Percentiles rank a stretch among this genome's conserved stretches.
phyloP scores from a whole-genome alignment of 2,113 vertebrate genomes.

The Malurus melanocephalus region DNA sequence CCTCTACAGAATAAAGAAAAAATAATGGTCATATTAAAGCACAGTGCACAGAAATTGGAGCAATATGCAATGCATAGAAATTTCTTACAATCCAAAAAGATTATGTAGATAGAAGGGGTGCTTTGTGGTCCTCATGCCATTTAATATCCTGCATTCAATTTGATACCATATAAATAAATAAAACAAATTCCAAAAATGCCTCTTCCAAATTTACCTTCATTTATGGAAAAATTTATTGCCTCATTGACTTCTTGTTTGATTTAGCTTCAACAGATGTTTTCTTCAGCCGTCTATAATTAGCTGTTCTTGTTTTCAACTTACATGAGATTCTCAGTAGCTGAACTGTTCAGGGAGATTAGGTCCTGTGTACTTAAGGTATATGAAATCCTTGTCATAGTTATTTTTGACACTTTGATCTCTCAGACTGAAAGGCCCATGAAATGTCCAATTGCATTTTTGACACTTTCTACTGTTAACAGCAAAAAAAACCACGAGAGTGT shows the following conservation, averaged over 20 bases:
- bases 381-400: not conserved
- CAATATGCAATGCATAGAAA: not conserved
- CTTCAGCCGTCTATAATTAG: not conserved
- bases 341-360: not conserved
- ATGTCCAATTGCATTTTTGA: not conserved
- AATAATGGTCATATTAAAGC: not conserved
- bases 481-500: not conserved
- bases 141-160: not conserved
- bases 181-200: not conserved
- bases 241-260: not conserved
- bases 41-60: not conserved
- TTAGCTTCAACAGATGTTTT: not conserved
- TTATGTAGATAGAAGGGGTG: not conserved
- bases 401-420: not conserved
- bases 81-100: not conserved
- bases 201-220: not conserved
- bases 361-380: not conserved
- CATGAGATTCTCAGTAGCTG: not conserved
- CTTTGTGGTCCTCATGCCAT: not conserved
- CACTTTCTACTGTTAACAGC: not conserved
- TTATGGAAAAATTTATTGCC: not conserved
- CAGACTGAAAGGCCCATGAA: not conserved
- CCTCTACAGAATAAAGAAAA: not conserved
- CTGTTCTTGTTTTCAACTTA: not conserved
- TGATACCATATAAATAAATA: not conserved